Evolutionary conservation across 2,113 vertebrate species (phyloP), one percentile per base, ranked within the genome.

Genomic region (Odocoileus virginianus): DNA sequence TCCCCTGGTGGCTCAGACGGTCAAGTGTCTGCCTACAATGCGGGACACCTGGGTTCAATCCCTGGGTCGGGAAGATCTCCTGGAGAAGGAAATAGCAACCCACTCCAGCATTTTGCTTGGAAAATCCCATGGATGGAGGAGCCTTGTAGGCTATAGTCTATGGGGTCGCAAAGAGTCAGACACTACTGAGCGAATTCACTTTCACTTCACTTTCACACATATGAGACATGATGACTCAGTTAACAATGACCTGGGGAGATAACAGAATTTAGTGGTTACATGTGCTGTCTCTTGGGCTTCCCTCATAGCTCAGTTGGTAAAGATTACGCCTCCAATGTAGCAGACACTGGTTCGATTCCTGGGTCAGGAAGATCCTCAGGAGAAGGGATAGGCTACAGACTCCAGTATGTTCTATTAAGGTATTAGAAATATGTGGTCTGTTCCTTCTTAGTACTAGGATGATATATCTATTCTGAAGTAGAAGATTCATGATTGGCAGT

Each of bases 371-470:
- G 67, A 40, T 40, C 1, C 67, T 21, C 67, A 40, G n/a, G 67
- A 71, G 67, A 71, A 40, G n/a, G n/a, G 67, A 71, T 40, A 74
- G 19, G 67, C 67, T 71, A 71, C 19, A 40, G 67, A 40, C n/a
- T 40, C 67, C 19, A 13, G 19, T 74, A 74, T 74, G 67, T 40
- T 40, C 67, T 40, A 12, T 71, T 23, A 40, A 6, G 19, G n/a
- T 71, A 71, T 12, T 40, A 71, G 19, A 71, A 40, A 40, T 71
- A 71, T 71, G 43, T 55, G 33, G n/a, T 81, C 55, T 96, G 61
- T 33, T 96, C 8, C 47, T 94, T 79, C 36, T 98, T 94, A 95
- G 89, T 30, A 81, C n/a, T 55, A 71, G 58, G 52, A 74, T 61
- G 45, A 54, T 78, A 30, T 7, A 84, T 79, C 13, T 89, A 6